Evolutionary conservation across 2,113 vertebrate species (phyloP).

Genomic region (Cairina moschata): DNA sequence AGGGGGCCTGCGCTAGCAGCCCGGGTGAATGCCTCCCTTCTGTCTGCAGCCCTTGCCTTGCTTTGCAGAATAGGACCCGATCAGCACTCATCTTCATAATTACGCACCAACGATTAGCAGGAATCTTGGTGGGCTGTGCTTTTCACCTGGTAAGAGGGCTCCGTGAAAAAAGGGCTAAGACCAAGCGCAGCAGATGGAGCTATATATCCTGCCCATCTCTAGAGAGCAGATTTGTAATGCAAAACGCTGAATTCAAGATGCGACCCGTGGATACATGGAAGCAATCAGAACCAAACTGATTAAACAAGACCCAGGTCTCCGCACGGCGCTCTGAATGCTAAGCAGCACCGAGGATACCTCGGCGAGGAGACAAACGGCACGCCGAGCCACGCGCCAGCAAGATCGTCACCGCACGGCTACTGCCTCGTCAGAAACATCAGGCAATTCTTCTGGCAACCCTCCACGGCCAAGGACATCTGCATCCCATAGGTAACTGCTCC

Average conservation of each 20-base stretch:
- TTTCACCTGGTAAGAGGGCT: conserved; percentile 63
- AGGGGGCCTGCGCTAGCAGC: not conserved
- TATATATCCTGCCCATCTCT: conserved; percentile 70
- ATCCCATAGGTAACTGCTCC: not conserved
- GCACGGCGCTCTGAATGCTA: conserved; percentile 51
- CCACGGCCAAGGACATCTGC: not conserved
- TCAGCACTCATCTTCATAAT: conserved; percentile 36
- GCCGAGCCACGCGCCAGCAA: not conserved
- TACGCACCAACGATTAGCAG: conserved; percentile 38
- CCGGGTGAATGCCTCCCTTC: not conserved
- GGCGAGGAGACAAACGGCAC: not conserved
- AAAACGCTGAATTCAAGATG: conserved; percentile 76
- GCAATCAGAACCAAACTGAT: conserved; percentile 80
- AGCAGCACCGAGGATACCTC: conserved; percentile 62
- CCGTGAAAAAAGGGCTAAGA: conserved; percentile 49
- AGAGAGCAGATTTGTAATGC: conserved; percentile 79
- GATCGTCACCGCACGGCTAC: not conserved
- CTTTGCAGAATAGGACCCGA: not conserved
- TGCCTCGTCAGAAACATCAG: conserved; percentile 6
- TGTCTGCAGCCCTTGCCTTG: not conserved
- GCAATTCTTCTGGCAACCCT: not conserved
- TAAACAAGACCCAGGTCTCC: conserved; percentile 75
- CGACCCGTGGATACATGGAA: conserved; percentile 73
- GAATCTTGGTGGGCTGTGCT: conserved; percentile 1
- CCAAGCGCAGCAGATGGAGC: conserved; percentile 76